phyloP scores from a whole-genome alignment of 2,113 vertebrate species.

The Mormoops blainvillei region DNA sequence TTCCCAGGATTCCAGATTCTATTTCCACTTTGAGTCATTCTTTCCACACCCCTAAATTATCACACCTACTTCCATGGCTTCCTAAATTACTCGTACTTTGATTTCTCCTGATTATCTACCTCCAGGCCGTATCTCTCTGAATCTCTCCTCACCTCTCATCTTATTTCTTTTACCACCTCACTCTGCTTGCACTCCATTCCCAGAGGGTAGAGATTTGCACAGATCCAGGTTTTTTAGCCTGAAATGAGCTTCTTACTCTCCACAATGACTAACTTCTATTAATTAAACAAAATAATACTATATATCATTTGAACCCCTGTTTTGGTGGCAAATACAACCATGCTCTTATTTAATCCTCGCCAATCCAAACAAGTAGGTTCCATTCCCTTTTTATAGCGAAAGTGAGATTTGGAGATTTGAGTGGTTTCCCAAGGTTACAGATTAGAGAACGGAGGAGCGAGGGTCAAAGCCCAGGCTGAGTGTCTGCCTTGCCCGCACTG shows the following conservation, averaged over 20 bases:
- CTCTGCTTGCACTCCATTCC: not conserved
- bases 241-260: no score
- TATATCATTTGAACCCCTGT: not conserved
- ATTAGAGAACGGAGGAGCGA: rapidly evolving
- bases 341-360: not conserved
- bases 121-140: not conserved
- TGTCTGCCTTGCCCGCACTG: rapidly evolving
- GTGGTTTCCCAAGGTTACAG: not conserved
- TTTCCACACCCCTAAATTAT: not conserved
- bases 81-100: rapidly evolving
- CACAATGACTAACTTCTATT: rapidly evolving
- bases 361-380: not conserved
- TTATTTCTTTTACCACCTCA: rapidly evolving
- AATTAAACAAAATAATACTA: not conserved
- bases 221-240: not conserved
- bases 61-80: not conserved
- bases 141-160: not conserved
- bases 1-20: not conserved
- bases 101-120: not conserved
- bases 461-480: rapidly evolving
- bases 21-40: not conserved
- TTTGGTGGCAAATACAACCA: not conserved
- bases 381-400: not conserved
- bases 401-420: not conserved
- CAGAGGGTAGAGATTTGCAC: rapidly evolving